A percentile compares a stretch with the other conserved stretches of the same genome.
phyloP scores from a whole-genome alignment of 2,797 vertebrate species.

The Poecilia velifera region DNA sequence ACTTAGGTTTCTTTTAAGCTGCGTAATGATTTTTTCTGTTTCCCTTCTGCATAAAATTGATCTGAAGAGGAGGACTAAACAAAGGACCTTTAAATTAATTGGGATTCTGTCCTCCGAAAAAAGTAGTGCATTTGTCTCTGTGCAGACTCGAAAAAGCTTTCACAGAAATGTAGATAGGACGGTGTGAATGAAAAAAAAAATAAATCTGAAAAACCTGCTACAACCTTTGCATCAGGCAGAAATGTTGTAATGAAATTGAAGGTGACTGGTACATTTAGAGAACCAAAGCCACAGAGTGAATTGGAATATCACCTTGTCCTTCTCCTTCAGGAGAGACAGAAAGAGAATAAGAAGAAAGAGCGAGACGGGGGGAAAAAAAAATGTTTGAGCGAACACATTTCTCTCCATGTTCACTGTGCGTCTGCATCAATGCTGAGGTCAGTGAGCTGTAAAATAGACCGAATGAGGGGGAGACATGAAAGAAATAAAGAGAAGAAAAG shows the following conservation, averaged over 20 bases:
- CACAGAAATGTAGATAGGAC: conserved; percentile 51
- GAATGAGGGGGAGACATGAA: conserved; percentile 41
- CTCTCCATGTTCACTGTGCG: conserved; percentile 18
- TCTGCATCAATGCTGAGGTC: conserved; percentile 48
- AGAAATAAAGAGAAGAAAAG: conserved; percentile 48
- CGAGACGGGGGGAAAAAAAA: neutral
- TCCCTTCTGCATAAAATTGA: conserved; percentile 72
- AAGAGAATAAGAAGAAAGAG: conserved; percentile 27
- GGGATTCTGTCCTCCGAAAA: conserved; percentile 62
- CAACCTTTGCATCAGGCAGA: conserved; percentile 38
- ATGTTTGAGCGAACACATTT: conserved; percentile 29
- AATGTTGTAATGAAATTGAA: conserved; percentile 44
- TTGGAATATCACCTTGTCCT: conserved; percentile 61
- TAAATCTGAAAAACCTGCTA: conserved; percentile 24
- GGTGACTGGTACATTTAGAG: conserved; percentile 46
- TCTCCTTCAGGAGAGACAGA: conserved; percentile 37
- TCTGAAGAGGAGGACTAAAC: conserved; percentile 73
- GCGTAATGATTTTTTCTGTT: conserved; percentile 73
- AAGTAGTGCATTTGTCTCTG: conserved; percentile 58
- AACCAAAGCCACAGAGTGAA: conserved; percentile 44
- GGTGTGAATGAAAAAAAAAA: conserved; percentile 2
- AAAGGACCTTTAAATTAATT: conserved; percentile 79
- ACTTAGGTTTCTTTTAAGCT: conserved; percentile 78
- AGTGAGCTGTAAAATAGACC: conserved; percentile 66
- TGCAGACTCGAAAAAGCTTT: conserved; percentile 55